Evolutionary conservation across 2,888 invertebrate species (phyloP), one percentile per base, ranked within the genome.

Genomic region (Chironomus riparius): DNA sequence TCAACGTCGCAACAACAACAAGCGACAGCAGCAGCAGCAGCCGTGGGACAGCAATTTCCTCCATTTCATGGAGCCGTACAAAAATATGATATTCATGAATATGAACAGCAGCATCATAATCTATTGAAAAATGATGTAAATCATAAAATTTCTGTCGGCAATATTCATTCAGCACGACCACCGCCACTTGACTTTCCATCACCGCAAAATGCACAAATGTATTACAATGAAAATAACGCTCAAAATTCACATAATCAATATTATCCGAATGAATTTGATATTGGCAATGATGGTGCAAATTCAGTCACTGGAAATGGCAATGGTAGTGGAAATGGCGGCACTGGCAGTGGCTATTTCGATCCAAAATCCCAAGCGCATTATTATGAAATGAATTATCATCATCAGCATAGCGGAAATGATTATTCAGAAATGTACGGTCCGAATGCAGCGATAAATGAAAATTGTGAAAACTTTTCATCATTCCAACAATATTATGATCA

Each of bases 1-100:
- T 50, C 21, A 12, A 74, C 77, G 24, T 70, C 77, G 38, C 77
- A 77, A 50, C 56, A 56, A 6, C 56, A 56, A 56, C 56, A 56
- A n/a, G n/a, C n/a, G n/a, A 18, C 76, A 76, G 4, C 38, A 62
- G n/a, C n/a, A 28, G 38, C 38, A 10, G 15, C 47, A 48, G 56
- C 56, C n/a, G 56, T 4, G 1, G 13, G 12, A 21, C 72, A 72
- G 18, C 70, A 76, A 62, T 70, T 71, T 68, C 56, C 48, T 7
- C 15, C 71, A 18, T 68, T 68, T 15, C 68, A 70, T 50, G 50
- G 50, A 15, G 50, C 50, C 10, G 77, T 76, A 79, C 74, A 79
- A 80, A 78, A 82, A 76, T 82, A 81, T 80, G 80, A 81, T 76
- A 81, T 80, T 77, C 80, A 81, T 28, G 82, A 83, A 78, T 80